A percentile compares a stretch with the other conserved stretches of the same genome.
These are phyloP conservation scores for Metridium senile DNA, from an alignment of 92 coral and sea anemone genomes.

Conservation along the genomic window DNA sequence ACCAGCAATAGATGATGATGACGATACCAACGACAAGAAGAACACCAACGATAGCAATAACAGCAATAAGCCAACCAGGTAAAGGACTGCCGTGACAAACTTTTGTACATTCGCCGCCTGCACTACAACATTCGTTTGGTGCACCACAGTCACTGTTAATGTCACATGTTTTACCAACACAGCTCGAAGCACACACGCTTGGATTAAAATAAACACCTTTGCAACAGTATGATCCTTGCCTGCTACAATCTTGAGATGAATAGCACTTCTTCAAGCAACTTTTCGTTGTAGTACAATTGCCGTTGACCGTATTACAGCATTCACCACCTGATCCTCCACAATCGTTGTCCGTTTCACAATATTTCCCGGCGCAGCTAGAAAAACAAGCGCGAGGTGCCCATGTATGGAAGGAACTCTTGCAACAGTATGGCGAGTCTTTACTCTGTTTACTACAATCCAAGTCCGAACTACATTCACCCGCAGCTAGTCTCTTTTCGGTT, in stretches of 20 bases:
- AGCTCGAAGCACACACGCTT: slow-evolving; percentile 35
- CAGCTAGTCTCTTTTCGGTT: slow-evolving; percentile 11
- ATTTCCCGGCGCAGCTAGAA: slow-evolving; percentile 29
- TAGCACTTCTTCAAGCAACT: slow-evolving; percentile 36
- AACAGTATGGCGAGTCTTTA: slow-evolving; percentile 32
- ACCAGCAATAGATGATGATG: slow-evolving; percentile 28
- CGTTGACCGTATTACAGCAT: slow-evolving; percentile 39
- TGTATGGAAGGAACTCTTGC: slow-evolving; percentile 24
- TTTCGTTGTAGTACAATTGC: slow-evolving; percentile 25
- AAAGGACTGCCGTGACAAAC: slow-evolving; percentile 19
- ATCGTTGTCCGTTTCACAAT: slow-evolving; percentile 31
- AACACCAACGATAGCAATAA: slow-evolving; percentile 35
- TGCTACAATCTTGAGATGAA: slow-evolving; percentile 20
- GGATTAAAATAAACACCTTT: slow-evolving; percentile 13
- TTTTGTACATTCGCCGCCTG: slow-evolving; percentile 34
- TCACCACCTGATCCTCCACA: slow-evolving; percentile 39
- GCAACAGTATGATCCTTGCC: slow-evolving; percentile 11
- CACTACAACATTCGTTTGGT: slow-evolving; percentile 35
- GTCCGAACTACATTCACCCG: slow-evolving; percentile 11
- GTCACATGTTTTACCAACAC: slow-evolving; percentile 31
- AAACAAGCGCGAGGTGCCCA: slow-evolving; percentile 22
- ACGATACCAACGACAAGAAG: slow-evolving; percentile 31
- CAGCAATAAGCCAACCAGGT: slow-evolving; percentile 46
- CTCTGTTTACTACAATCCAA: slow-evolving; percentile 23
- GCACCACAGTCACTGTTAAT: slow-evolving; percentile 40